Evolutionary conservation across 1,140 invertebrate genomes (phyloP).

Genomic region (Gryon sp.): DNA sequence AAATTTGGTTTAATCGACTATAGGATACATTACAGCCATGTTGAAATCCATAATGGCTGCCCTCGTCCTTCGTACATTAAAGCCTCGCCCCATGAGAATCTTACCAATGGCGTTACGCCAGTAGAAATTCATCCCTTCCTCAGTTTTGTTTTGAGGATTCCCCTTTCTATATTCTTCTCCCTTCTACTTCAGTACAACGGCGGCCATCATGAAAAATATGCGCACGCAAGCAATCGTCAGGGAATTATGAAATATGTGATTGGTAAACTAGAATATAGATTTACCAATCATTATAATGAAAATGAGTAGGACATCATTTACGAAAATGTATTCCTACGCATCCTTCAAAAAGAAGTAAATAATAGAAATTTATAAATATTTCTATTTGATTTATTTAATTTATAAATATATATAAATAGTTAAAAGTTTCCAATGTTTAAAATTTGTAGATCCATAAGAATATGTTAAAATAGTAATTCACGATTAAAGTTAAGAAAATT

Average conservation of each 20-base stretch:
- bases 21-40: conserved; percentile 69
- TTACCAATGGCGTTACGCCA: conserved; percentile 72
- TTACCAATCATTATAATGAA: conserved; percentile 32
- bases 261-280: conserved; percentile 39
- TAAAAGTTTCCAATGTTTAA: no score
- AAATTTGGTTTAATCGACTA: conserved; percentile 62
- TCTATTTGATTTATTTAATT: no score
- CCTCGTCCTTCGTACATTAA: conserved; percentile 65
- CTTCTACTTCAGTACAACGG: conserved; percentile 56
- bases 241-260: conserved; percentile 47
- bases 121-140: conserved; percentile 71
- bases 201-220: conserved; percentile 73
- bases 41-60: conserved; percentile 79
- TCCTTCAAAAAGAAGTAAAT: no score
- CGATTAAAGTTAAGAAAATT: no score
- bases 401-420: no score
- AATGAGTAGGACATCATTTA: conserved; percentile 38
- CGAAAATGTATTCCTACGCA: not conserved
- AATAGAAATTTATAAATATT: no score
- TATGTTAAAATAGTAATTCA: no score
- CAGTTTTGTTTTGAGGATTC: conserved; percentile 52
- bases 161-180: conserved; percentile 63
- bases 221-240: conserved; percentile 69
- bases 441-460: no score
- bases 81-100: conserved; percentile 69